Base-by-base conservation (phyloP, 2,888 invertebrate species). In the Tachina grossa region DNA sequence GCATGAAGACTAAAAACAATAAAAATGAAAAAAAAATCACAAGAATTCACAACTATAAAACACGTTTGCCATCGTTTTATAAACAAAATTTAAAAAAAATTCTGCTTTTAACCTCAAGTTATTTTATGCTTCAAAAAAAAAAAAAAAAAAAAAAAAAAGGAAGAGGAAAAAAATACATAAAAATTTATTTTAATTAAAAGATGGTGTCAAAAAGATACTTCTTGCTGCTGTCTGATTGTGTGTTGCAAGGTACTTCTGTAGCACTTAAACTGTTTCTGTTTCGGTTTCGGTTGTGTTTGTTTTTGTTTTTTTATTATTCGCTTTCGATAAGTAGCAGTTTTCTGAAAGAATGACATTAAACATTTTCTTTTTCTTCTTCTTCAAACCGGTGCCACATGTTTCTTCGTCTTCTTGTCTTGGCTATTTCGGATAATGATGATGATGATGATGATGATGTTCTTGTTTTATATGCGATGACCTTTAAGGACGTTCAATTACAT, bases 401-500 rank as follows among this genome's bases (percentile, higher is more conserved):
- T 68, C 31, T 31, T 5, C 31, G 31, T 0, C 2, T n/a, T 4
- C 5, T 61, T 1, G 8, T 66, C 2, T 22, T 22, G 19, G 14
- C 3, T 65, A 55, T 45, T 72, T 41, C 8, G n/a, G 59, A 39
- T 66, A 57, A 45, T 74, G 55, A 59, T 78, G 72, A 39, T 55
- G 49, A 45, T 74, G 55, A 59, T 78, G 72, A 39, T 55, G 49
- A 49, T 43, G 31, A 61, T 55, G 77, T 71, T 69, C 43, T 19
- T 68, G 63, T 55, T 65, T 49, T 22, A 78, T 68, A 68, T 51
- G 53, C 68, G 71, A 88, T 89, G 89, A 89, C 89, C 89, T 89
- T 89, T 89, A 89, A 89, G 89, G 89, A 89, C 89, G 89, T 89
- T 89, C 88, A 86, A 88, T 87, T 87, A 85, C 87, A 80, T 80